Conservation (phyloP, 2,113 vertebrate genomes). For the Myrmecobius fasciatus region DNA sequence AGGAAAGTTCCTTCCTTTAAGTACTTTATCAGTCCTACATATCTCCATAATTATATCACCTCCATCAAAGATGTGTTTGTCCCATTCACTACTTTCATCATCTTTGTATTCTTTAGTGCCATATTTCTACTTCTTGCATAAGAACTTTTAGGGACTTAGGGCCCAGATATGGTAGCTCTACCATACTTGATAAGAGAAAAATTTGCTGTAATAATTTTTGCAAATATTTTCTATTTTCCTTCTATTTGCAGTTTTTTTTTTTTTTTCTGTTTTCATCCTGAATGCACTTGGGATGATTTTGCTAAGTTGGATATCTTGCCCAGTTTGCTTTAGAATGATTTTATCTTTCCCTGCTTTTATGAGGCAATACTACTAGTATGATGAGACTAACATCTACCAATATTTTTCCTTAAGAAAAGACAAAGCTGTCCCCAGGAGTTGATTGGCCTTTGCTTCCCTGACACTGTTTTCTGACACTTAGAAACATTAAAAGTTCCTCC, state of each 20-base stretch:
- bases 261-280: neutral
- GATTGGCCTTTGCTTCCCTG: neutral
- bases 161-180: neutral
- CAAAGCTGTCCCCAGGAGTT: neutral
- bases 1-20: neutral
- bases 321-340: neutral
- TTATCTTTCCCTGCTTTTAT: neutral
- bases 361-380: too few species aligned
- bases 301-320: neutral
- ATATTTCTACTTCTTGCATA: neutral
- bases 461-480: neutral
- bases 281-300: neutral
- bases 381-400: neutral
- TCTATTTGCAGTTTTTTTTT: neutral
- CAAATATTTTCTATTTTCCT: neutral
- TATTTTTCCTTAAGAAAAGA: neutral
- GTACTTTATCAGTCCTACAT: neutral
- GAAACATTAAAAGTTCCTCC: neutral
- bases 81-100: neutral
- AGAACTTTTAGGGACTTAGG: neutral
- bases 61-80: neutral
- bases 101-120: neutral
- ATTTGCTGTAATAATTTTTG: neutral
- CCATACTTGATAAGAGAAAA: neutral
- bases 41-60: neutral